These are phyloP conservation scores for Glyptemys insculpta DNA, from an alignment of 2,797 vertebrate genomes.

Conservation along the genomic window DNA sequence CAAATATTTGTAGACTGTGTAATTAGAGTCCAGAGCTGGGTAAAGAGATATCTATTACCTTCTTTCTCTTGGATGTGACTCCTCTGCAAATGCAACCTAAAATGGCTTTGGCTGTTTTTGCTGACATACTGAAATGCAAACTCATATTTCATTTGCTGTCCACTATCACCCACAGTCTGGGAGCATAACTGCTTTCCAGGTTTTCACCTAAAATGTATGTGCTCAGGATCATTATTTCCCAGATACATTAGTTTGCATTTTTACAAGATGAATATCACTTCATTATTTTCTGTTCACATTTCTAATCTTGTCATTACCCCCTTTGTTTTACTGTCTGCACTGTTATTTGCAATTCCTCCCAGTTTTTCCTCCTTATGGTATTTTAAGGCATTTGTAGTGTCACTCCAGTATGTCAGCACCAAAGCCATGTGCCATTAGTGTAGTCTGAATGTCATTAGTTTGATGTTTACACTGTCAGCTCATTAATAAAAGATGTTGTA, in stretches of 20 bases:
- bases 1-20: not conserved
- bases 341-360: not conserved
- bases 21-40: not conserved
- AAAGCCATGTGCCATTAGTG: not conserved
- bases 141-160: not conserved
- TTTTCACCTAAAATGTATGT: not conserved
- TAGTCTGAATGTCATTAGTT: not conserved
- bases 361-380: not conserved
- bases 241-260: not conserved
- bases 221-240: not conserved
- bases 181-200: not conserved
- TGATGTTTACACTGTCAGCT: not conserved
- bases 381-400: not conserved
- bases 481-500: not conserved
- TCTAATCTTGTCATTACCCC: not conserved
- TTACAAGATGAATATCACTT: not conserved
- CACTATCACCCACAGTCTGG: not conserved
- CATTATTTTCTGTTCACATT: not conserved
- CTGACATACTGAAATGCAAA: not conserved
- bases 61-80: not conserved
- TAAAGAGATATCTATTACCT: not conserved
- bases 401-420: not conserved
- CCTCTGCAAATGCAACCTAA: not conserved
- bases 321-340: not conserved
- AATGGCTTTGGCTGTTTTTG: not conserved